These are phyloP conservation scores for Cuniculus paca DNA, from an alignment of 2,797 vertebrate genomes.

Conservation along the genomic window DNA sequence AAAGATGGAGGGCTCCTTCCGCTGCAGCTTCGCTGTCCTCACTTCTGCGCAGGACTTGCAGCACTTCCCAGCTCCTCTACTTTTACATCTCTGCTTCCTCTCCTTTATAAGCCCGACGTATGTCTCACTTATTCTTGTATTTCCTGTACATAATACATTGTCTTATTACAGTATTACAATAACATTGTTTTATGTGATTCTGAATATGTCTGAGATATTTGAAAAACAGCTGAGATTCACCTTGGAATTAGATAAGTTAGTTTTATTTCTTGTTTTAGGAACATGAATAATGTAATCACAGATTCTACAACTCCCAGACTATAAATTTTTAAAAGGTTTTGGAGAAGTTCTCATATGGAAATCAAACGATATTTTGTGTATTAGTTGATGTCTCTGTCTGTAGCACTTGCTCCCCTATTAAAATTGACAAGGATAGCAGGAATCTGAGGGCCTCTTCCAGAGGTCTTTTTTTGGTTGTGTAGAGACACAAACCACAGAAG, in stretches of 20 bases:
- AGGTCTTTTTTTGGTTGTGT: neutral
- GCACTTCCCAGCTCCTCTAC: neutral
- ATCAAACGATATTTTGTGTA: neutral
- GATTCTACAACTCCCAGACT: neutral
- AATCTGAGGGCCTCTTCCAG: neutral
- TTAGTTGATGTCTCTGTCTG: neutral
- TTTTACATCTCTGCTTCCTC: neutral
- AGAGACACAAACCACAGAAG: neutral
- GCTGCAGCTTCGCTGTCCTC: neutral
- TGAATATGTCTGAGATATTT: neutral
- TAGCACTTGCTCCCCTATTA: neutral
- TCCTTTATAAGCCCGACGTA: neutral
- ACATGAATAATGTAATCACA: neutral
- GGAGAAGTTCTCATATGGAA: neutral
- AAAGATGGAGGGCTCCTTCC: neutral
- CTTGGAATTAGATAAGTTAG: neutral
- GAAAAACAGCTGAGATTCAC: neutral
- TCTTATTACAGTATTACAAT: neutral
- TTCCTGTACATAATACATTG: neutral
- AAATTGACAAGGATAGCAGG: neutral
- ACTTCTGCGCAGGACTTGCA: neutral
- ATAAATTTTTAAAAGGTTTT: neutral
- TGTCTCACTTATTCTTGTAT: neutral
- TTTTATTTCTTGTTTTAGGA: neutral
- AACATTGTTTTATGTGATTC: constrained; percentile 7